Evolutionary conservation across 2,113 vertebrate species (phyloP), one percentile per base, ranked within the genome.

Genomic region (Silurus meridionalis): DNA sequence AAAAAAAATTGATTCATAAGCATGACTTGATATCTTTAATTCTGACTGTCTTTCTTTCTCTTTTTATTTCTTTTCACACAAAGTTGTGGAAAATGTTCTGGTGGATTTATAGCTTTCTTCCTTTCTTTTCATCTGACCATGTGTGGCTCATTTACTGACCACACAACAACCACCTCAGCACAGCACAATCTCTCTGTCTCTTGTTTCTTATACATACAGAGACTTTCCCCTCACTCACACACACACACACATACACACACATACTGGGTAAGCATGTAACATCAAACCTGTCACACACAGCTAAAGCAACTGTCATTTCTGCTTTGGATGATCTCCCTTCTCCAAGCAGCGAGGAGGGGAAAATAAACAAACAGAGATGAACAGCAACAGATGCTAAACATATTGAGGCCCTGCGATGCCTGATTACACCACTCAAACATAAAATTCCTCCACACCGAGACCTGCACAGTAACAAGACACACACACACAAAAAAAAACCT

Each of bases 261-360:
- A 89, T 90, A 89, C 60, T 81, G 89, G 89, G 86, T 91, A 86
- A 88, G 83, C 58, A 53, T 83, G 67, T 83, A 88, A 79, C 87
- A 88, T 84, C 89, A 90, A 85, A 88, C 86, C 87, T 91, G 92
- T 92, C 93, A 89, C 92, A 92, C 92, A 90, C 90, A 91, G 91
- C 75, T 78, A 87, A 88, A 91, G 72, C 75, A 91, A 90, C 85
- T 90, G 87, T 88, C 91, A 93, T 86, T 80, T 91, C 86, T 87
- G 81, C 64, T 88, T 86, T 88, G 80, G 83, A 88, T 85, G 83
- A 88, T 67, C 83, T 85, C 84, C 83, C 60, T 80, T 88, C 82
- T 85, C 83, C 82, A 60, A 80, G n/a, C 85, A 75, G 66, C 14
- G 72, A 82, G 82, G 78, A 85, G 78, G 50, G 66, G 67, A 88